These are phyloP conservation scores for Dendronephthya gigantea DNA, from an alignment of 64 coral and sea anemone genomes.

Conservation along the genomic window DNA sequence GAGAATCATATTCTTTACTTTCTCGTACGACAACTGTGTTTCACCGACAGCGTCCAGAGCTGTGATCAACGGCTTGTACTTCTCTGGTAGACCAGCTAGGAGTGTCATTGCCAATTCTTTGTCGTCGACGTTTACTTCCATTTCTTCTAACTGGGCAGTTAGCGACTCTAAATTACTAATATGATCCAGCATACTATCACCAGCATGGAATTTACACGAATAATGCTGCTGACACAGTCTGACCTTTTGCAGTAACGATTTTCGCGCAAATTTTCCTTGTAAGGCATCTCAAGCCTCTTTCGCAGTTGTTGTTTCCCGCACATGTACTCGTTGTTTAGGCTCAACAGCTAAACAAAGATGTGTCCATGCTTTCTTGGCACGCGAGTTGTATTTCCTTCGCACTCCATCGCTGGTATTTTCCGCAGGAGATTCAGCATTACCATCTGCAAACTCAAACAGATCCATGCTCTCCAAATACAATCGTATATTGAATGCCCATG, in stretches of 20 bases:
- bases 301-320: neutral
- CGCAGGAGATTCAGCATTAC: neutral
- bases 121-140: constrained; percentile 9
- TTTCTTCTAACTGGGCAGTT: constrained; percentile 32
- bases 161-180: constrained; percentile 23
- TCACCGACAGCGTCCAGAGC: constrained; percentile 14
- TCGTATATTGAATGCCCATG: constrained; percentile 11
- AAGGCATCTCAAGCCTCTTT: constrained; percentile 9
- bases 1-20: constrained; percentile 29
- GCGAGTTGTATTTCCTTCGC: neutral
- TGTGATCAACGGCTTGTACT: constrained; percentile 36
- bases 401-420: neutral
- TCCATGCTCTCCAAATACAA: constrained; percentile 1
- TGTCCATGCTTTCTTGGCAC: constrained; percentile 12
- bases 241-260: constrained; percentile 19
- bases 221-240: constrained; percentile 34
- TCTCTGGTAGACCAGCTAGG: constrained; percentile 27
- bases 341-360: neutral
- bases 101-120: constrained; percentile 36
- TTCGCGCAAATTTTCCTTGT: neutral
- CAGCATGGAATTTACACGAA: neutral
- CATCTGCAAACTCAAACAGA: constrained; percentile 6
- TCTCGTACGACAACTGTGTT: constrained; percentile 20
- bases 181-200: constrained; percentile 28
- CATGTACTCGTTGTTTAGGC: neutral